Evolutionary conservation across 23 tunicate species (phyloP).

Genomic region (Pegea sp.): DNA sequence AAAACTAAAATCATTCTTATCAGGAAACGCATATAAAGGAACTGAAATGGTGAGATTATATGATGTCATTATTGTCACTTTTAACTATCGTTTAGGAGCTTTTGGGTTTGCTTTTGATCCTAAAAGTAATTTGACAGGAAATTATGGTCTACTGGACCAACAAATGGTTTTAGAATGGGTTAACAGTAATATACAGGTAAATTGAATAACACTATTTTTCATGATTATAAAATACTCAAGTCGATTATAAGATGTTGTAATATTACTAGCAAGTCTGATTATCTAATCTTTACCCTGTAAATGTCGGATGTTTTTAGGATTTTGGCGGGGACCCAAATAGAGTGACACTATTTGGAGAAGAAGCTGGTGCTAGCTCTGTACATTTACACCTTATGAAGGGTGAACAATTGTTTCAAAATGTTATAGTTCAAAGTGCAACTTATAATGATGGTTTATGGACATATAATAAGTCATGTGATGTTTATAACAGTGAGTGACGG

Average conservation of each 20-base stretch:
- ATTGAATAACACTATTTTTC: background rate
- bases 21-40: conserved; percentile 57
- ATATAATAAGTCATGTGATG: conserved; percentile 2
- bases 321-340: conserved; percentile 32
- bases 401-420: conserved; percentile 9
- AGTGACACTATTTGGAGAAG: conserved; percentile 67
- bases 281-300: too few species aligned
- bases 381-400: conserved; percentile 31
- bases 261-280: background rate
- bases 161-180: conserved; percentile 44
- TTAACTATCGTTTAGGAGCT: conserved; percentile 64
- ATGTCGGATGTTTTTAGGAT: conserved; percentile 4
- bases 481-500: too few species aligned
- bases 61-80: conserved; percentile 37
- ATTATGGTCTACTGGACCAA: conserved; percentile 49
- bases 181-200: conserved; percentile 26
- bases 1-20: background rate
- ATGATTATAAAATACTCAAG: background rate
- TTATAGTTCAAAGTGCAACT: conserved; percentile 48
- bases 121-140: conserved; percentile 12
- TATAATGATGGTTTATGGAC: conserved; percentile 29
- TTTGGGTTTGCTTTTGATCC: conserved; percentile 24
- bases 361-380: conserved; percentile 39
- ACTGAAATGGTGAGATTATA: conserved; percentile 2
- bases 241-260: background rate